A percentile compares a stretch with the other conserved stretches of the same genome.
Evolutionary conservation across 2,113 vertebrate genomes (phyloP).

Genomic region (Forbesichthys agassizii): DNA sequence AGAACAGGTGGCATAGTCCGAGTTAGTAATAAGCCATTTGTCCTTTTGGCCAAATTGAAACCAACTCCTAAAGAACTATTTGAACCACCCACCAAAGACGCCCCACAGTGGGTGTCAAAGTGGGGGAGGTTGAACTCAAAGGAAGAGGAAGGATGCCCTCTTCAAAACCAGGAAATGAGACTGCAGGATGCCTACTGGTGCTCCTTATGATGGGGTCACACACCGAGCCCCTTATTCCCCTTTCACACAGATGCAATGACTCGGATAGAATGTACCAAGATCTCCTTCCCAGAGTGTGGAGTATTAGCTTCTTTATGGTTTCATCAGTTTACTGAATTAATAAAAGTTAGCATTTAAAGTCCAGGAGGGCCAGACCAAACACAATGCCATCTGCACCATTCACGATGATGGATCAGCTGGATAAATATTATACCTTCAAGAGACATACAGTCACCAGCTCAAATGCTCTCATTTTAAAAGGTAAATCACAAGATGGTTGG

Average conservation of each 20-base stretch:
- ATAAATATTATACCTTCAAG: no score
- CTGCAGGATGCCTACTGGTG: constrained; percentile 67
- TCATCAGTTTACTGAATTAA: no score
- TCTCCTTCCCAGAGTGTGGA: no score
- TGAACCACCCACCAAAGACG: constrained; percentile 27
- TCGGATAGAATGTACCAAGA: no score
- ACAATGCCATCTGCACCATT: no score
- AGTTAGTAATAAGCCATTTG: constrained; percentile 57
- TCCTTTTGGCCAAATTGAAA: constrained; percentile 33
- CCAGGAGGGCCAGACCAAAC: no score
- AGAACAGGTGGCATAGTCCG: constrained; percentile 39
- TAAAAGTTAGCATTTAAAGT: no score
- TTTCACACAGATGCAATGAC: constrained; percentile 1
- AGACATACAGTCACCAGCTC: no score
- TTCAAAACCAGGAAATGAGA: constrained; percentile 74
- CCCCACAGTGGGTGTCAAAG: constrained; percentile 56
- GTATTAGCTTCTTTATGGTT: no score
- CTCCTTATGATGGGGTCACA: constrained; percentile 41
- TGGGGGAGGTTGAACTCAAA: constrained; percentile 62
- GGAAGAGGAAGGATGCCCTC: constrained; percentile 69
- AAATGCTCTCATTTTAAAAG: no score
- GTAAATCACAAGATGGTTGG: no score
- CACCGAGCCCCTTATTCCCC: constrained; percentile 10
- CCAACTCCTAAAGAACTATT: constrained; percentile 35
- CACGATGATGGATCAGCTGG: no score